Evolutionary conservation across 2,888 invertebrate species (phyloP).

Genomic region (Scrobipalpa costella): DNA sequence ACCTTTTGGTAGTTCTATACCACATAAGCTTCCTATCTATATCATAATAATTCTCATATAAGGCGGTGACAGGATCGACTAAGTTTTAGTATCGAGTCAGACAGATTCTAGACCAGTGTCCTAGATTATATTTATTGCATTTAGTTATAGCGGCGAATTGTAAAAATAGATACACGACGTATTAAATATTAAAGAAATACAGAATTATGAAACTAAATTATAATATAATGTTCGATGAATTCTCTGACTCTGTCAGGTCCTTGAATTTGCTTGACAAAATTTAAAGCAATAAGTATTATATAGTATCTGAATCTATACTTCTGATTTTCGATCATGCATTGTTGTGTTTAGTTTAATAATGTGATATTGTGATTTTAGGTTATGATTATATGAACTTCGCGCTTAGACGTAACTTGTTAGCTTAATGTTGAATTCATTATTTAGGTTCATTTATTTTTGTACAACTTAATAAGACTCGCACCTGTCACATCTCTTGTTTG

Average conservation of each 20-base stretch:
- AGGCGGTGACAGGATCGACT: not conserved
- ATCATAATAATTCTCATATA: not conserved
- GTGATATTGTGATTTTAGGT: constrained; percentile 72
- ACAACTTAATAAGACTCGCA: constrained; percentile 69
- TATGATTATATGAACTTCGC: constrained; percentile 51
- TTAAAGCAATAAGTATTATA: constrained; percentile 67
- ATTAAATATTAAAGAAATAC: constrained; percentile 42
- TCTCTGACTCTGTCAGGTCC: constrained; percentile 53
- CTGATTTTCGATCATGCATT: constrained; percentile 48
- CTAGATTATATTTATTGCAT: constrained; percentile 77
- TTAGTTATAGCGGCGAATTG: constrained; percentile 71
- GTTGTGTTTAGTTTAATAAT: constrained; percentile 74
- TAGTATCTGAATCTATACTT: constrained; percentile 59
- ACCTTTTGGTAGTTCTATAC: no score
- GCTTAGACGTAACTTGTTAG: constrained; percentile 64
- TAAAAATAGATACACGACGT: constrained; percentile 69
- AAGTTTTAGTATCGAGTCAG: not conserved
- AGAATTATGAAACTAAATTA: constrained; percentile 56
- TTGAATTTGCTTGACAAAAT: constrained; percentile 47
- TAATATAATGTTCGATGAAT: constrained; percentile 53
- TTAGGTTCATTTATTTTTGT: constrained; percentile 76
- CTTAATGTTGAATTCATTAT: constrained; percentile 57
- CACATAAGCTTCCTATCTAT: no score
- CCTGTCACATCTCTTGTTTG: constrained; percentile 62
- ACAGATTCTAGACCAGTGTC: constrained; percentile 29